These are phyloP conservation scores for Caenorhabditis tropicalis DNA, from an alignment of 1,140 invertebrate species.

Conservation along the genomic window DNA sequence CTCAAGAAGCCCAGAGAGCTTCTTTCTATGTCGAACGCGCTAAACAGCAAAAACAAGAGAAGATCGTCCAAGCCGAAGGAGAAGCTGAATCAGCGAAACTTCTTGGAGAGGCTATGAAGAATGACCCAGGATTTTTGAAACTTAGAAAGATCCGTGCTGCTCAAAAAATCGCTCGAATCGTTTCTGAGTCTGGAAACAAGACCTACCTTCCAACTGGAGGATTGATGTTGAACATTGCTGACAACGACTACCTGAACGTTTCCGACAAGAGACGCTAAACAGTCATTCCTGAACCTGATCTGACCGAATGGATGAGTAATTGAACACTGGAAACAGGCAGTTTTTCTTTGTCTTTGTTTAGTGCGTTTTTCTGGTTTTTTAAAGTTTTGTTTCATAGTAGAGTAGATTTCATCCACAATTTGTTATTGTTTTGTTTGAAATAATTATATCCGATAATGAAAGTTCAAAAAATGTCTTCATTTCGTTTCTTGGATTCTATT, in stretches of 20 bases:
- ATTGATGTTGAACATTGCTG: slow-evolving; percentile 95
- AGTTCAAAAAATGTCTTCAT: background rate
- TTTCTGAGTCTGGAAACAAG: slow-evolving; percentile 90
- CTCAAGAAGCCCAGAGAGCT: slow-evolving; percentile 95
- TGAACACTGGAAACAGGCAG: background rate
- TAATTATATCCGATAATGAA: slow-evolving; percentile 1
- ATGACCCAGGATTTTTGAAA: slow-evolving; percentile 96
- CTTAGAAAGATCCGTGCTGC: slow-evolving; percentile 95
- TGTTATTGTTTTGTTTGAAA: slow-evolving; percentile 30
- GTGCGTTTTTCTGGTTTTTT: background rate
- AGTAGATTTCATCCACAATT: background rate
- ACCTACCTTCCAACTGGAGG: slow-evolving; percentile 88
- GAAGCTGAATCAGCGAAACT: slow-evolving; percentile 91
- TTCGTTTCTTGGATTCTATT: background rate
- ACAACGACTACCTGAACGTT: slow-evolving; percentile 83
- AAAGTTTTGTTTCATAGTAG: slow-evolving; percentile 28
- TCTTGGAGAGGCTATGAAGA: slow-evolving; percentile 91
- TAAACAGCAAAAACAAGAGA: slow-evolving; percentile 96
- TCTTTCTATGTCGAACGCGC: slow-evolving; percentile 97
- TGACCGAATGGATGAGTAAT: slow-evolving; percentile 31
- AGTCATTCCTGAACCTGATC: slow-evolving; percentile 49
- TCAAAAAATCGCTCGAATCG: slow-evolving; percentile 93
- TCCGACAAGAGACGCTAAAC: slow-evolving; percentile 60
- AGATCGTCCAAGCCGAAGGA: slow-evolving; percentile 99
- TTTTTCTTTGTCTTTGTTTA: slow-evolving; percentile 45